phyloP scores from a whole-genome alignment of 2,888 invertebrate species.

The Drosophila anomelani region DNA sequence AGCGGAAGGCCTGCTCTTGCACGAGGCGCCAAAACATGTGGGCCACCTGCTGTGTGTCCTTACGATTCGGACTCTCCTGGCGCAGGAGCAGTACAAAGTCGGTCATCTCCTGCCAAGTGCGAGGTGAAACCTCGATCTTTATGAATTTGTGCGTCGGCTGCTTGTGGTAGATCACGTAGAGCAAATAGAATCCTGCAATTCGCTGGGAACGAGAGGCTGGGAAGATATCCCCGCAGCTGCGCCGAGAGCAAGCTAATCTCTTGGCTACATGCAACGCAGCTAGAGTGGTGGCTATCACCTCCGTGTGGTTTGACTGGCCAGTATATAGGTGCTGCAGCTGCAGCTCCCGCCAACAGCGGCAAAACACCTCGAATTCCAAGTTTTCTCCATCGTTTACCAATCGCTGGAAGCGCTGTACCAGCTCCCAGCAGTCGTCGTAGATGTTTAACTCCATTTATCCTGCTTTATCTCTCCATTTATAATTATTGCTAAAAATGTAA shows the following conservation, averaged over 20 bases:
- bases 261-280: conserved; percentile 74
- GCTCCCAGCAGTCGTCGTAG: conserved; percentile 61
- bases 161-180: conserved; percentile 81
- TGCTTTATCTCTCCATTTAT: not conserved
- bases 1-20: conserved; percentile 69
- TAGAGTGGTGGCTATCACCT: conserved; percentile 75
- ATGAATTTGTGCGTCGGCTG: conserved; percentile 79
- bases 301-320: conserved; percentile 68
- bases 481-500: conserved; percentile 11
- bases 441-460: conserved; percentile 53
- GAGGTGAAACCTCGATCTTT: conserved; percentile 72
- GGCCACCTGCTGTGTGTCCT: conserved; percentile 61
- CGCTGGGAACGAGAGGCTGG: conserved; percentile 52
- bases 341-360: conserved; percentile 69
- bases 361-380: conserved; percentile 71
- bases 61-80: not conserved
- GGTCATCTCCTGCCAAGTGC: conserved; percentile 67
- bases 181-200: conserved; percentile 74
- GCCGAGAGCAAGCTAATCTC: conserved; percentile 62
- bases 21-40: conserved; percentile 72
- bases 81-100: conserved; percentile 57
- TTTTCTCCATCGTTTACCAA: conserved; percentile 19
- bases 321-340: conserved; percentile 78
- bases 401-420: conserved; percentile 49
- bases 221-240: conserved; percentile 43